Percentiles rank a stretch among this genome's conserved stretches.
These are phyloP conservation scores for Drosophila persimilis DNA, from an alignment of 1,140 invertebrate species.

Conservation along the genomic window DNA sequence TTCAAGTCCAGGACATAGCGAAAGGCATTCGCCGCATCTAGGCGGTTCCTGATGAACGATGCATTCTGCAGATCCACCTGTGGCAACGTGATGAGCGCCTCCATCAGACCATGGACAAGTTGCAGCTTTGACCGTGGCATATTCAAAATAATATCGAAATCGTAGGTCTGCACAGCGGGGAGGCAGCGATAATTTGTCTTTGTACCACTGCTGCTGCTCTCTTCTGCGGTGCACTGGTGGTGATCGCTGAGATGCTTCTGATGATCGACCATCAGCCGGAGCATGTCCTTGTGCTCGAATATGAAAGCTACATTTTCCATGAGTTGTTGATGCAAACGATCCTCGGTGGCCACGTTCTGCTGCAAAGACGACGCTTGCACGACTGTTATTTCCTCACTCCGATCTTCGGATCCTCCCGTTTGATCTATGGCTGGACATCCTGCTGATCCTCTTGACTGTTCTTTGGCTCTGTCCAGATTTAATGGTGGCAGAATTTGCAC, in stretches of 20 bases:
- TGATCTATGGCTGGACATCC: too few relatives aligned
- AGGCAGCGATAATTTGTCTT: conserved; percentile 13
- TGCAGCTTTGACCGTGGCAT: conserved; percentile 9
- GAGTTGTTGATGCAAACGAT: conserved; percentile 18
- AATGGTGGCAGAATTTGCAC: too few relatives aligned
- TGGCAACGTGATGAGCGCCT: conserved; percentile 25
- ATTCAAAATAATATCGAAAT: conserved; percentile 27
- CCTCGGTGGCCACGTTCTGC: not conserved
- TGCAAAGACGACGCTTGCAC: not conserved
- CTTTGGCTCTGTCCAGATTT: too few relatives aligned
- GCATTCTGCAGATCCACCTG: conserved; percentile 35
- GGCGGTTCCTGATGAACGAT: conserved; percentile 28
- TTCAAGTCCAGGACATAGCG: conserved; percentile 49
- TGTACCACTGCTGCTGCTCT: not conserved
- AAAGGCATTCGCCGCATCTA: conserved; percentile 33
- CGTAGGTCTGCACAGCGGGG: conserved; percentile 43
- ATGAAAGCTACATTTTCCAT: conserved; percentile 37
- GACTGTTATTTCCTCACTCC: too few relatives aligned
- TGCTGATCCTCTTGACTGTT: too few relatives aligned
- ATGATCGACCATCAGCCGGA: conserved; percentile 52
- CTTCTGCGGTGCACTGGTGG: not conserved
- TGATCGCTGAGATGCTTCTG: conserved; percentile 33
- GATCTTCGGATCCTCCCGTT: too few relatives aligned
- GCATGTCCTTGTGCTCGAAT: conserved; percentile 28
- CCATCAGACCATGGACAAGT: conserved; percentile 33